phyloP scores from a whole-genome alignment of 2,888 invertebrate species.

The Pollenia labialis region DNA sequence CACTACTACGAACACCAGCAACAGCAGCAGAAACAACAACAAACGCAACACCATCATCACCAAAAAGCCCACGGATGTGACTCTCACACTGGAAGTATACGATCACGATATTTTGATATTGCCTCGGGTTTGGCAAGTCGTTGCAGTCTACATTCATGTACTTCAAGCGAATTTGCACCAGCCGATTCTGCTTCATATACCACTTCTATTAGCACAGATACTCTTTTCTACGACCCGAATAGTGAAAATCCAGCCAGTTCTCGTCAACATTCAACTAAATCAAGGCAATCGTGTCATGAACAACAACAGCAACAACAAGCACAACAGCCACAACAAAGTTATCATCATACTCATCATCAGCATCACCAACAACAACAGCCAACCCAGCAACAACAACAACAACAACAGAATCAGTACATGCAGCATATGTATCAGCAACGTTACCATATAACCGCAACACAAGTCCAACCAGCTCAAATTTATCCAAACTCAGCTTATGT shows the following conservation, averaged over 20 bases:
- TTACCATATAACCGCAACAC: slow-evolving; percentile 83
- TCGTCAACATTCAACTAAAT: slow-evolving; percentile 86
- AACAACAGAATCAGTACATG: slow-evolving; percentile 81
- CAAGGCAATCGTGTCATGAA: slow-evolving; percentile 85
- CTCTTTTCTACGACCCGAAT: slow-evolving; percentile 91
- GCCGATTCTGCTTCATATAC: slow-evolving; percentile 92
- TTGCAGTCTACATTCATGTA: slow-evolving; percentile 92
- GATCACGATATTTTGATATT: slow-evolving; percentile 87
- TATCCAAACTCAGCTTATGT: slow-evolving; percentile 84
- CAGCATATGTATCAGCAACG: slow-evolving; percentile 83
- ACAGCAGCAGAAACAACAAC: slow-evolving; percentile 72
- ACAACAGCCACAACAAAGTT: slow-evolving; percentile 83
- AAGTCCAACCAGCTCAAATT: slow-evolving; percentile 84
- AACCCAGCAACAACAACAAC: slow-evolving; percentile 82
- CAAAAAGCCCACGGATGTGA: slow-evolving; percentile 83
- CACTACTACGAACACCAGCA: slow-evolving; percentile 76
- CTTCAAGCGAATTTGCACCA: slow-evolving; percentile 89
- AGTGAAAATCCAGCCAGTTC: slow-evolving; percentile 80
- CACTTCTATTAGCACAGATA: slow-evolving; percentile 93
- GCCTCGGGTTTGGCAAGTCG: slow-evolving; percentile 90
- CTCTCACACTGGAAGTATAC: slow-evolving; percentile 80
- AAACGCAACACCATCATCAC: slow-evolving; percentile 77
- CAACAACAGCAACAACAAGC: slow-evolving; percentile 84
- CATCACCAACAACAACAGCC: slow-evolving; percentile 83
- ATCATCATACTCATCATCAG: slow-evolving; percentile 83